Evolutionary conservation across 1,140 invertebrate genomes (phyloP).

Genomic region (Whitmania pigra): DNA sequence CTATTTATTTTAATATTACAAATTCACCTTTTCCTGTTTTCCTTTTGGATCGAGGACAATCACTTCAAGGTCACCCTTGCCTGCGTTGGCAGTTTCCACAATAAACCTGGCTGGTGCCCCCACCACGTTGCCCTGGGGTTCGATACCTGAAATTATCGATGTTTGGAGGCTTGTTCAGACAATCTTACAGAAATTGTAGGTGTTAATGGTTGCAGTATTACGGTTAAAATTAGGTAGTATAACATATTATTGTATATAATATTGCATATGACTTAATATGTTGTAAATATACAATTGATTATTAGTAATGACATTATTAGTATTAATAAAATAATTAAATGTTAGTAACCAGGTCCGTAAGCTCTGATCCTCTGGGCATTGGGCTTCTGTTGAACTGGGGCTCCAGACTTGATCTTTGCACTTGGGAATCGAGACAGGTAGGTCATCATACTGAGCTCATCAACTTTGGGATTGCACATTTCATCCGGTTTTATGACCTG

Average conservation of each 20-base stretch:
- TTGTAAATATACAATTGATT: not conserved
- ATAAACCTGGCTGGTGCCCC: constrained; percentile 81
- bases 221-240: not conserved
- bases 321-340: not conserved
- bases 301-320: not conserved
- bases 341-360: constrained; percentile 50
- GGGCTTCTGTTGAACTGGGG: constrained; percentile 65
- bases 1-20: not conserved
- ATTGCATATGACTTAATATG: not conserved
- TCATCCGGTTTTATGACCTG: constrained; percentile 76
- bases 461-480: constrained; percentile 80
- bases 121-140: constrained; percentile 12
- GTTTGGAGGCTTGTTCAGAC: not conserved
- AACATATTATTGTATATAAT: not conserved
- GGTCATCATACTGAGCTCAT: constrained; percentile 93
- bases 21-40: constrained; percentile 14
- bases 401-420: constrained; percentile 67
- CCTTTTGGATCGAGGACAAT: constrained; percentile 12
- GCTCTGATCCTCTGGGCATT: constrained; percentile 69
- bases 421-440: constrained; percentile 84
- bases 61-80: constrained; percentile 29
- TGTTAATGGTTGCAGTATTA: not conserved
- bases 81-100: constrained; percentile 73
- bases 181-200: not conserved
- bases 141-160: not conserved